These are phyloP conservation scores for Cylas formicarius DNA, from an alignment of 1,140 invertebrate species.

Conservation along the genomic window DNA sequence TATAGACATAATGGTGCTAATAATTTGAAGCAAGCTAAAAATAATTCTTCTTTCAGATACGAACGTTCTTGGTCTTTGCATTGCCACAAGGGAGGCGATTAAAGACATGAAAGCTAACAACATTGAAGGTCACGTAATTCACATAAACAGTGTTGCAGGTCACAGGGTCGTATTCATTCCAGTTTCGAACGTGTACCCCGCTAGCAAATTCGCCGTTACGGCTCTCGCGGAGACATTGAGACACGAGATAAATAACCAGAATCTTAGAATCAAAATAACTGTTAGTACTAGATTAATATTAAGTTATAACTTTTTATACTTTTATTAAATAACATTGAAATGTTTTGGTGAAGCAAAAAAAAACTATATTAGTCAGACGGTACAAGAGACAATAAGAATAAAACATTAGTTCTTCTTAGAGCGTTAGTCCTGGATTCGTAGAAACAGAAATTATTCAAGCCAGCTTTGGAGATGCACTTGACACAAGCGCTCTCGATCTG, in stretches of 20 bases:
- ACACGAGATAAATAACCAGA: constrained; percentile 43
- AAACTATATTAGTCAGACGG: constrained; percentile 34
- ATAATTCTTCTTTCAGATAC: too few relatives aligned
- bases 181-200: constrained; percentile 44
- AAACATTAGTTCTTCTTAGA: constrained; percentile 36
- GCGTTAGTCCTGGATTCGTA: constrained; percentile 53
- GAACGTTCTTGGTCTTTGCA: constrained; percentile 36
- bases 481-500: constrained; percentile 8
- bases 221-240: constrained; percentile 49
- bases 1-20: constrained; percentile 49
- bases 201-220: constrained; percentile 50
- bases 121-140: constrained; percentile 15
- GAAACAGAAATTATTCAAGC: constrained; percentile 47
- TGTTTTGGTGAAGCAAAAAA: too few relatives aligned
- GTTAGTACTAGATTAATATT: too few relatives aligned
- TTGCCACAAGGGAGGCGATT: constrained; percentile 40
- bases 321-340: constrained; percentile 17
- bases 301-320: constrained; percentile 11
- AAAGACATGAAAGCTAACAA: constrained; percentile 26
- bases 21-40: constrained; percentile 47
- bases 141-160: constrained; percentile 32
- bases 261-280: constrained; percentile 42
- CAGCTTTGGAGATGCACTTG: too few relatives aligned
- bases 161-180: constrained; percentile 17
- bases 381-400: background rate